Base-by-base conservation (phyloP, 2,888 invertebrate species). In the Macaria notata region DNA sequence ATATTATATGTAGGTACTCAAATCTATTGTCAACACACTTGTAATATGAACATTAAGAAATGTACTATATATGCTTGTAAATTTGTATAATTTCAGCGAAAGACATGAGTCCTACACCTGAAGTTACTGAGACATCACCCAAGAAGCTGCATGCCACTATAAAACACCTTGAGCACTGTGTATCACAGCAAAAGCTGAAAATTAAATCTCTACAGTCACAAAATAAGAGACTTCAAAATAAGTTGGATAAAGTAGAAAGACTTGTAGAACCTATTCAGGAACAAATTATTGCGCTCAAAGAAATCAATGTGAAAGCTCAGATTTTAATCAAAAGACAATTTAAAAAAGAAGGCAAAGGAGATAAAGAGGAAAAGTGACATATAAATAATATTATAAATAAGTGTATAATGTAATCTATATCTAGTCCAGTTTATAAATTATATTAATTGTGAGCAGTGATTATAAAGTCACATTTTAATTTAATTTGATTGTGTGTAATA, bases 221-320 rank as follows among this genome's bases (percentile, higher is more conserved):
- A 38, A 54, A 48, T 19, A 36, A 9, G 9, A 30, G 48, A 30
- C 36, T 48, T 30, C 41, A 48, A 4, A 29, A 48, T 9, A 53
- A 46, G 29, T 33, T 44, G 3, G 44, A 48, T 3, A 36, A 48
- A 48, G 48, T 48, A 38, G 48, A 9, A 38, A 46, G 29, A 30
- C 30, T 38, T 30, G 36, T 54, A 19, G 54, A 38, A 31, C 54
- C 48, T 9, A 44, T 54, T 3, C 54, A 44, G 19, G 42, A 54
- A 44, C 48, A 54, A 44, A 19, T 54, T 31, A 36, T 43, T 9
- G 54, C 54, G 9, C 9, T 54, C 3, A 48, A 54, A 31, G 42
- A 54, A 30, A 43, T 54, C 4, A 54, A 54, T 36, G 9, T 54
- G 8, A 42, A 54, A 44, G 54, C 46, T 5, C 43, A 54, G 29